These are phyloP conservation scores for Pelecanus crispus DNA, from an alignment of 2,113 vertebrate species.

Conservation along the genomic window DNA sequence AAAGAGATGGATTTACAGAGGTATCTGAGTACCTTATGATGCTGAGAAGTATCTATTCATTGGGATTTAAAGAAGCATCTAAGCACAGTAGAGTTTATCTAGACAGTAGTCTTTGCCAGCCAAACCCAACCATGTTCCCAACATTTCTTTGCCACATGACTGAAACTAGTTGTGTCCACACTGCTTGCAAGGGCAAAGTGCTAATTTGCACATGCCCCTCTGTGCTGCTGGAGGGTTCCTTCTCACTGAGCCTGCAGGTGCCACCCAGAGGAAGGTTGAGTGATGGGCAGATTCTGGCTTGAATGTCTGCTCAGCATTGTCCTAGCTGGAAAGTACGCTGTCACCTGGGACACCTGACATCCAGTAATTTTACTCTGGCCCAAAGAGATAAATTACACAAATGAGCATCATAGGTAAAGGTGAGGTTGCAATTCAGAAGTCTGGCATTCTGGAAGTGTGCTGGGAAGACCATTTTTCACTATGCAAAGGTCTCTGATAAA, in stretches of 20 bases:
- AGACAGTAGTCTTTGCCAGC: neutral
- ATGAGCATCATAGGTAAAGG: neutral
- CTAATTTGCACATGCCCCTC: neutral
- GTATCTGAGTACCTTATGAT: neutral
- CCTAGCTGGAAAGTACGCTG: neutral
- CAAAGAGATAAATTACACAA: neutral
- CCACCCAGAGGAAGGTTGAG: neutral
- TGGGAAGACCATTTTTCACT: neutral
- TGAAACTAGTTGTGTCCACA: neutral
- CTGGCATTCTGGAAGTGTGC: neutral
- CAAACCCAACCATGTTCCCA: neutral
- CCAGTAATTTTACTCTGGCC: neutral
- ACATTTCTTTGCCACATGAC: neutral
- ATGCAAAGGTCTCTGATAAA: neutral
- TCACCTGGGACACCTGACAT: neutral
- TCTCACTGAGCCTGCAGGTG: neutral
- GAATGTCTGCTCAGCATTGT: neutral
- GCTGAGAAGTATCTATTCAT: neutral
- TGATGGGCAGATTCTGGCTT: neutral
- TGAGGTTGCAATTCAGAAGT: neutral
- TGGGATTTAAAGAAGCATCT: neutral
- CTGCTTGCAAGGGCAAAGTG: neutral
- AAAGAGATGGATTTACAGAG: neutral
- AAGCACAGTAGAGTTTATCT: neutral
- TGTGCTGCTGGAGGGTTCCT: neutral